phyloP scores from a whole-genome alignment of 2,797 vertebrate species.

The Girardinus metallicus region DNA sequence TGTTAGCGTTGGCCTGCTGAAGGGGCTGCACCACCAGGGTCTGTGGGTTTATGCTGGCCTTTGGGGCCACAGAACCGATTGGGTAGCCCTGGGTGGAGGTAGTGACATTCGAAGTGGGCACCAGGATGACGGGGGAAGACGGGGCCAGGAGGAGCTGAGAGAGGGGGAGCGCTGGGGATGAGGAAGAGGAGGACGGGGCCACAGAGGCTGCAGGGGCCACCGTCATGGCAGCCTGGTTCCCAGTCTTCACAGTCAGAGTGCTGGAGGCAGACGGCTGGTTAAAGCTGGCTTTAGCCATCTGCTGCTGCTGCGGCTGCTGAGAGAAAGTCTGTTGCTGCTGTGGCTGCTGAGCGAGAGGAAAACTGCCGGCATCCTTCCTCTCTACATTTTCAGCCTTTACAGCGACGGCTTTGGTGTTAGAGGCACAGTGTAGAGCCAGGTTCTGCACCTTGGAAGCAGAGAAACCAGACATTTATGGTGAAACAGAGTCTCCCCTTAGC shows the following conservation, averaged over 20 bases:
- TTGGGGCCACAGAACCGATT: conserved; percentile 73
- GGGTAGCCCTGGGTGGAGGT: conserved; percentile 82
- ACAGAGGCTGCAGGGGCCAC: conserved; percentile 69
- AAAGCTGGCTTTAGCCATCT: conserved; percentile 72
- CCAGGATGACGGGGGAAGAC: conserved; percentile 81
- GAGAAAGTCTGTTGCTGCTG: conserved; percentile 85
- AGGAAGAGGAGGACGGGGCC: conserved; percentile 71
- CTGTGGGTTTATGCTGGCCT: conserved; percentile 84
- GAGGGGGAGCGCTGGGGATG: conserved; percentile 77
- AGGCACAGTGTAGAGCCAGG: conserved; percentile 89
- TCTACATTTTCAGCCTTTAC: conserved; percentile 82
- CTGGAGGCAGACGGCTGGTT: conserved; percentile 66
- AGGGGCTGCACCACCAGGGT: conserved; percentile 96
- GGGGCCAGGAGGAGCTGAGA: conserved; percentile 82
- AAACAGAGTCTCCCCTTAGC: background rate
- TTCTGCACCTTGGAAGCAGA: conserved; percentile 89
- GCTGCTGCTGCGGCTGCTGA: conserved; percentile 77
- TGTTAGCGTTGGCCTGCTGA: conserved; percentile 82
- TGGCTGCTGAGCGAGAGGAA: conserved; percentile 88
- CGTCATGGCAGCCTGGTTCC: conserved; percentile 68
- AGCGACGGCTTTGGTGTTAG: conserved; percentile 78
- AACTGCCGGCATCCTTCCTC: conserved; percentile 83
- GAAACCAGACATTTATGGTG: conserved; percentile 14
- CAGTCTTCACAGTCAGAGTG: conserved; percentile 70
- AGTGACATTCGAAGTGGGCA: conserved; percentile 82